Base-by-base conservation (phyloP, 2,888 invertebrate genomes). In the Leucophenga maculata region DNA sequence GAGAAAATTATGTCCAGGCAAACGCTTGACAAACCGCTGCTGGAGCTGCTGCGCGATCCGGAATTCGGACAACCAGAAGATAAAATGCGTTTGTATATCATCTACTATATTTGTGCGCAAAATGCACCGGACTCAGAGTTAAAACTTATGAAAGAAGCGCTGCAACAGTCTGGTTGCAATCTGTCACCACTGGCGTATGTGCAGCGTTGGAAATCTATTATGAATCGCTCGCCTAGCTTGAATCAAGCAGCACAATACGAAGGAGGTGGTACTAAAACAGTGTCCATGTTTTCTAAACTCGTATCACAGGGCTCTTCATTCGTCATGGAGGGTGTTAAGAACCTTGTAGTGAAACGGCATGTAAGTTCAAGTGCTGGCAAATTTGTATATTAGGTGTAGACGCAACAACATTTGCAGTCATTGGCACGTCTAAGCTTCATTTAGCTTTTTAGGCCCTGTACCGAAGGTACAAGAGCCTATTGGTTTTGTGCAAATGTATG, bases 241-340 rank as follows among this genome's bases (percentile, higher is more conserved):
- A 90, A 92, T 3, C 91, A 92, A 68, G 91, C 93, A 26, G 94
- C 93, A 85, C 96, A 95, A 79, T 96, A 95, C 82, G 98, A 97
- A 86, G 95, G 95, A 26, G 95, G 95, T 44, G 97, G 97, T 31
- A 97, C 97, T 0, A 97, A 97, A 89, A 98, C 98, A 0, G 96
- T 97, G 1, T 96, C 95, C 73, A 99, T 99, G 99, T 98, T 99
- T 89, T 97, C 97, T 9, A 99, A 99, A 89, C 91, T 99, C 68
- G 95, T 99, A 82, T 95, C 95, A 9, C 97, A 98, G 86, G 98
- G 98, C 22, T 99, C 98, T 0, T 96, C 97, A 46, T 98, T 99
- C 88, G 98, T 99, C 0, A 99, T 99, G 98, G 99, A 99, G 89
- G 99, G 98, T 48, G 98, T 99, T 0, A 97, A 98, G 89, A 99